Base-by-base conservation (phyloP, 2,113 vertebrate species). In the Puffinus mauretanicus region DNA sequence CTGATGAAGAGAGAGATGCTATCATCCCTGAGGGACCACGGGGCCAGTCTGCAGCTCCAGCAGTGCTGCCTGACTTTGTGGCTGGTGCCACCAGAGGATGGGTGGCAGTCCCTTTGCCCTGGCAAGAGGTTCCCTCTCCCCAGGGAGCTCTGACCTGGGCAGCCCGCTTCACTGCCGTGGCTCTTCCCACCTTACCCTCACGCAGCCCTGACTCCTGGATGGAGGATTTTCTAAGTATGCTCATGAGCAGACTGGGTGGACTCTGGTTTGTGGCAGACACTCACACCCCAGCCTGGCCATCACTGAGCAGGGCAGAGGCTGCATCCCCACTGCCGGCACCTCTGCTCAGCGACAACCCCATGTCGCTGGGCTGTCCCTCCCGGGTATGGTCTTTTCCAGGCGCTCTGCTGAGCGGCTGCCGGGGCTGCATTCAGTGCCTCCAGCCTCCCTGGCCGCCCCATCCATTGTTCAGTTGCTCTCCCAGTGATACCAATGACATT, bases 151-250 rank as follows among this genome's bases (percentile, higher is more conserved):
- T 46, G 46, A 52, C 78, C 34, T 73, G 58, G 16, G 13, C 8
- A 47, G 21, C 6, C 16, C 24, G 10, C 54, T 82, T 72, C 5
- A 2, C 16, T 84, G 60, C 8, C 0, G 0, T 47, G 18, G 40
- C 24, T 65, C 49, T 85, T 92, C 44, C 57, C 21, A 62, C 3
- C 25, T 73, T 7, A 16, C 12, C 7, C 19, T 86, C 46, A 30
- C 1, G 10, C 24, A 64, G 29, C 40, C n/a, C 14, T 32, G 67
- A 27, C 16, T 86, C 26, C n/a, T 34, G 21, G 46, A 40, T 34
- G 30, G n/a, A 79, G n/a, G 42, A 47, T 64, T 87, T 91, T 82
- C 57, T 71, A n/a, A 75, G 17, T 9, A 5, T 9, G 26, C 4
- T 57, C 36, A 26, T 15, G 12, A 76, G 69, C 57, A 88, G 34